Evolutionary conservation across 2,888 invertebrate genomes (phyloP).

Genomic region (Pharmacophagus antenor): DNA sequence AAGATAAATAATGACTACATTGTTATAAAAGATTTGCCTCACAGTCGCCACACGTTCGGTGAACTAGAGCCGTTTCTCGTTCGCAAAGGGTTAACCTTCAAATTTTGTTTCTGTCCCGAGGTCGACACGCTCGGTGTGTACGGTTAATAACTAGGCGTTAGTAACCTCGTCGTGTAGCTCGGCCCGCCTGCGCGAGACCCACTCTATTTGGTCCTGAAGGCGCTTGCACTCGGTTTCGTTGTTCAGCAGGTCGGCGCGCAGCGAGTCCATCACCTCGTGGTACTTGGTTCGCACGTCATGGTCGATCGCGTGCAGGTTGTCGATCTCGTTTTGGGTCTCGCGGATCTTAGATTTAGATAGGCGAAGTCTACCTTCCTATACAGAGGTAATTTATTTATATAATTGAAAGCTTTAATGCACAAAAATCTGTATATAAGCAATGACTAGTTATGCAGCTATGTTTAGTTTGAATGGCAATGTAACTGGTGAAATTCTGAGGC

Average conservation of each 20-base stretch:
- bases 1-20: too few relatives aligned
- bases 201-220: constrained; percentile 72
- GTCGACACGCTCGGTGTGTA: too few relatives aligned
- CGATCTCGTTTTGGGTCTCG: constrained; percentile 70
- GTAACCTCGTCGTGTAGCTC: constrained; percentile 67
- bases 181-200: constrained; percentile 65
- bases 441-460: too few relatives aligned
- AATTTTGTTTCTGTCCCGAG: too few relatives aligned
- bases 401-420: background rate
- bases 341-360: constrained; percentile 70
- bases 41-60: too few relatives aligned
- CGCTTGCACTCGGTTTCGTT: constrained; percentile 71
- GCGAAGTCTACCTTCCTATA: constrained; percentile 66
- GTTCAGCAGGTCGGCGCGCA: constrained; percentile 54
- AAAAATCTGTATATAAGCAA: too few relatives aligned
- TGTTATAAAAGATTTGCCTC: too few relatives aligned
- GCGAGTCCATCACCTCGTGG: constrained; percentile 62
- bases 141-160: background rate
- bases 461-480: too few relatives aligned
- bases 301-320: constrained; percentile 68
- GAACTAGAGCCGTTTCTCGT: too few relatives aligned
- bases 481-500: too few relatives aligned
- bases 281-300: constrained; percentile 57
- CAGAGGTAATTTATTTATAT: background rate
- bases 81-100: too few relatives aligned